Base-by-base conservation (phyloP, 2,113 vertebrate genomes). In the Cichladusa arquata region DNA sequence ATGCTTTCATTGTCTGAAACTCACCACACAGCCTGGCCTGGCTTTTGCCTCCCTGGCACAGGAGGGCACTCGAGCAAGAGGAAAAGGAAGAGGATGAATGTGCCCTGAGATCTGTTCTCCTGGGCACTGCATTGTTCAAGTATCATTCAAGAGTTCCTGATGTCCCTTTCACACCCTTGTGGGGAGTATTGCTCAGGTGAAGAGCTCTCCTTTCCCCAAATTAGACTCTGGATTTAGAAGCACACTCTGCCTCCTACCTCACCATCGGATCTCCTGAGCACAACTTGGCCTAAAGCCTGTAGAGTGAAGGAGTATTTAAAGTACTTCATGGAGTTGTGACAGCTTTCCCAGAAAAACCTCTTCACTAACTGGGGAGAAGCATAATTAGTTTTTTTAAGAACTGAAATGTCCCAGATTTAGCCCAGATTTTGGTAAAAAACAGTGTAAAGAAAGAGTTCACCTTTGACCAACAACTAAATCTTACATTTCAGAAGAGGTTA, bases 321-420 rank as follows among this genome's bases (percentile, higher is more conserved):
- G 33, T 64, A 28, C 40, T 84, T n/a, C 42, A 83, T 12, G 20
- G 66, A 90, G 82, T 93, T 86, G 54, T 45, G 45, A 91, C 65
- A 62, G 56, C 54, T 78, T 91, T 33, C 74, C 70, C 67, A 83
- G 60, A 93, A 95, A 77, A 96, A 91, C 12, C 48, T 87, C 73
- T 40, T 72, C 87, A 71, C 90, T 96, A 78, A 95, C 18, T 40
- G n/a, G 66, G 64, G 47, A 95, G 40, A 92, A 1, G 5, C 16
- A 66, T 8, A 4, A 88, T 40, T 71, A 51, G 47, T 91, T 92
- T 95, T 95, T 87, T 74, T 69, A 88, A 93, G 62, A 91, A 62
- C 36, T 58, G 45, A 51, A 83, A 44, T 57, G 40, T 69, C 40
- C 80, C 29, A 81, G 7, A 81, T 88, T 88, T 88, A 70, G 54